Evolutionary conservation across 2,888 invertebrate species (phyloP).

Genomic region (Neuroscelio doddi): DNA sequence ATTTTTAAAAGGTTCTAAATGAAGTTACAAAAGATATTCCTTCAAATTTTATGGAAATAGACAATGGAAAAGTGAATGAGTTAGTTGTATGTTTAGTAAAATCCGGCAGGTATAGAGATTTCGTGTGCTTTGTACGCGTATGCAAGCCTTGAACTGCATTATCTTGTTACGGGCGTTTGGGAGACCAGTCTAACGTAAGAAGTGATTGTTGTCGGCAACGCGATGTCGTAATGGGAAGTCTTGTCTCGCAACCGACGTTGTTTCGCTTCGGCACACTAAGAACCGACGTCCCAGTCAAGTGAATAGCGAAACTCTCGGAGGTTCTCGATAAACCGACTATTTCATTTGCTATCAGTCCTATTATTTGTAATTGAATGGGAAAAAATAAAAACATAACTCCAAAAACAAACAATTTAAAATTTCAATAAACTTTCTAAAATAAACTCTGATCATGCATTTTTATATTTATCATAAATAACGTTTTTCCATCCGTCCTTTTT

Average conservation of each 20-base stretch:
- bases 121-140: slow-evolving; percentile 48
- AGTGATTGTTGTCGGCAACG: slow-evolving; percentile 68
- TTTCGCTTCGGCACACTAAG: slow-evolving; percentile 64
- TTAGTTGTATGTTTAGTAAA: neutral
- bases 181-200: slow-evolving; percentile 60
- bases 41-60: no score
- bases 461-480: no score
- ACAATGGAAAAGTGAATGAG: no score
- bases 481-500: no score
- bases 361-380: no score
- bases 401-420: no score
- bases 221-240: slow-evolving; percentile 71
- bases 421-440: no score
- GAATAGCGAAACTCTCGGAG: neutral
- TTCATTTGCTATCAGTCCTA: no score
- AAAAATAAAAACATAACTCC: no score
- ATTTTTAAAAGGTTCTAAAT: no score
- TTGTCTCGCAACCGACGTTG: slow-evolving; percentile 64
- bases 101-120: slow-evolving; percentile 21
- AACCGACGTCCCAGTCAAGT: slow-evolving; percentile 44
- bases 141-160: slow-evolving; percentile 55
- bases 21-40: no score
- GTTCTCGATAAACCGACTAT: neutral
- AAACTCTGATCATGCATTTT: no score
- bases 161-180: slow-evolving; percentile 54